Percentiles rank a stretch among this genome's conserved stretches.
phyloP scores from a whole-genome alignment of 2,113 vertebrate species.

The Sterrhoptilus dennistouni region DNA sequence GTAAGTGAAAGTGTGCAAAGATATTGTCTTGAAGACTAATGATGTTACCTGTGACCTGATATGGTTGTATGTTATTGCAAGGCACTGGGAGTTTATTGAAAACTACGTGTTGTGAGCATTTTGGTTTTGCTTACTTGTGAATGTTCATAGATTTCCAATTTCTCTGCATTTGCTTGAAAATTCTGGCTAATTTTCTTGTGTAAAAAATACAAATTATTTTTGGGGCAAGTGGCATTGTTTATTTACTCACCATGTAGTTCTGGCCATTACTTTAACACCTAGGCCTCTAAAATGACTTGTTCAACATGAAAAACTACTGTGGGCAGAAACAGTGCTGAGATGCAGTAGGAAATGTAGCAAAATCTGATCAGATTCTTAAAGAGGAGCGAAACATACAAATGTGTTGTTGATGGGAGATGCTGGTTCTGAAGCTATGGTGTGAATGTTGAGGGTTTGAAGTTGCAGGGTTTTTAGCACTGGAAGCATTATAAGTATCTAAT shows the following conservation, averaged over 20 bases:
- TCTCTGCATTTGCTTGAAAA: neutral
- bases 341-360: neutral
- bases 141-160: neutral
- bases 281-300: neutral
- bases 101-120: neutral
- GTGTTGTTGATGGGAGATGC: neutral
- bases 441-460: neutral
- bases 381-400: neutral
- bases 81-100: neutral
- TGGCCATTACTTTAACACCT: neutral
- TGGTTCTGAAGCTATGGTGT: neutral
- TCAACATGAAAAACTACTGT: neutral
- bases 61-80: accelerated
- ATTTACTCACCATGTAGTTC: neutral
- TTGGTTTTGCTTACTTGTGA: neutral
- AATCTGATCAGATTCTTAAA: neutral
- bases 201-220: neutral
- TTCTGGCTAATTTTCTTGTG: neutral
- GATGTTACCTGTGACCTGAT: neutral
- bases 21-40: neutral
- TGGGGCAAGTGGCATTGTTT: neutral
- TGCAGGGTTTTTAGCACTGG: neutral
- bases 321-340: neutral
- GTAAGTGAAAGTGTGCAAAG: neutral
- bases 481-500: neutral